Evolutionary conservation across 2,888 invertebrate genomes (phyloP).

Genomic region (Portevinia maculata): DNA sequence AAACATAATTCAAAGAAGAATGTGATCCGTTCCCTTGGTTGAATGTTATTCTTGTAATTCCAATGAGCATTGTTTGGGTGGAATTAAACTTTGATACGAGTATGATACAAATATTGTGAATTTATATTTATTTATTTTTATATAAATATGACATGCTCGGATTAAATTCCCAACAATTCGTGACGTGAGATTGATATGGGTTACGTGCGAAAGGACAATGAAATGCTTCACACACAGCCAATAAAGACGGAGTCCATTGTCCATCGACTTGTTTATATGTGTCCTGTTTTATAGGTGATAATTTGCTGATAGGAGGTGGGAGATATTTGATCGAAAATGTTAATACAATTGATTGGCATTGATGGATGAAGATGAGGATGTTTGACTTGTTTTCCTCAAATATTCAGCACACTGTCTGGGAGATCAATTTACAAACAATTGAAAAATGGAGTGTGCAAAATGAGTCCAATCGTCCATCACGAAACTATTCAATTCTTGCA

Average conservation of each 20-base stretch:
- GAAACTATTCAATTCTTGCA: too few relatives aligned
- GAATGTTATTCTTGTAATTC: slow-evolving; percentile 57
- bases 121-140: slow-evolving; percentile 57
- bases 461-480: too few relatives aligned
- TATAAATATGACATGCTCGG: slow-evolving; percentile 71
- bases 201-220: slow-evolving; percentile 21
- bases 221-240: slow-evolving; percentile 16
- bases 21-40: slow-evolving; percentile 45
- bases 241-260: background rate
- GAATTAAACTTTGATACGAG: slow-evolving; percentile 51
- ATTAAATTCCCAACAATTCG: slow-evolving; percentile 61
- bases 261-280: too few relatives aligned
- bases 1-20: slow-evolving; percentile 44
- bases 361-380: too few relatives aligned
- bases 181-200: slow-evolving; percentile 70
- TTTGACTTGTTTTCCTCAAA: too few relatives aligned
- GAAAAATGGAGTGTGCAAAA: too few relatives aligned
- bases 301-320: slow-evolving; percentile 9
- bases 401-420: too few relatives aligned
- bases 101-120: slow-evolving; percentile 65
- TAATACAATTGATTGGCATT: too few relatives aligned
- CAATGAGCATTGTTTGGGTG: slow-evolving; percentile 10
- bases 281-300: slow-evolving; percentile 25
- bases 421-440: too few relatives aligned
- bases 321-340: too few relatives aligned